Percentiles rank a stretch among this genome's conserved stretches.
Conservation (phyloP, 2,797 vertebrate species). For the Gallinago stenura region DNA sequence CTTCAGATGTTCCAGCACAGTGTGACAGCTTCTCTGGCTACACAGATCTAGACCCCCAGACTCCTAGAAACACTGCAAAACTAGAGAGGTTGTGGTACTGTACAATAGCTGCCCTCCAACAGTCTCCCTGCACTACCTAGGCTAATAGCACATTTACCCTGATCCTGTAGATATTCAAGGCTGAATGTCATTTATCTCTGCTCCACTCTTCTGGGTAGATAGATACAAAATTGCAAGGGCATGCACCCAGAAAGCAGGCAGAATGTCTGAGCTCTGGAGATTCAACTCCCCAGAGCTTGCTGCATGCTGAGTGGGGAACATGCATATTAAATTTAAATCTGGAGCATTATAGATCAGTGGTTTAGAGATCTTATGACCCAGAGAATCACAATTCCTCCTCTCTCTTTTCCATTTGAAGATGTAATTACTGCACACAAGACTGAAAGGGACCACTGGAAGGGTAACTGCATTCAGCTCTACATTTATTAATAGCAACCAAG, state of each 20-base stretch:
- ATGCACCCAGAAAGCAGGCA: neutral
- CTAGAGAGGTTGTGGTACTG: neutral
- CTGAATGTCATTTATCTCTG: neutral
- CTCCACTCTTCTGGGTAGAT: neutral
- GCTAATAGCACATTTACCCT: neutral
- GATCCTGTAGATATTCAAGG: neutral
- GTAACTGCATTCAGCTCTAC: neutral
- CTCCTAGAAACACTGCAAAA: neutral
- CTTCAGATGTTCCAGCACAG: rapidly evolving
- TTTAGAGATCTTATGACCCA: neutral
- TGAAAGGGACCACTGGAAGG: neutral
- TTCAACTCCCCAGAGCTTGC: neutral
- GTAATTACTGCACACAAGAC: neutral
- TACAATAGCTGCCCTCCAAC: neutral
- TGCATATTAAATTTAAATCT: neutral
- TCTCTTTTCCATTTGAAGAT: neutral
- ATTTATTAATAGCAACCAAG: neutral
- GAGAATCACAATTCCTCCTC: neutral
- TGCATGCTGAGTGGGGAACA: neutral
- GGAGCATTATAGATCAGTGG: neutral
- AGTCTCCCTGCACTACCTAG: neutral
- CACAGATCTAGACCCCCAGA: neutral
- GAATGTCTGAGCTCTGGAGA: neutral
- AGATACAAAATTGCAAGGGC: neutral
- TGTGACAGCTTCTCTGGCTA: neutral